Evolutionary conservation across 1,140 invertebrate genomes (phyloP).

Genomic region (Hyposmocoma kahamanoa): DNA sequence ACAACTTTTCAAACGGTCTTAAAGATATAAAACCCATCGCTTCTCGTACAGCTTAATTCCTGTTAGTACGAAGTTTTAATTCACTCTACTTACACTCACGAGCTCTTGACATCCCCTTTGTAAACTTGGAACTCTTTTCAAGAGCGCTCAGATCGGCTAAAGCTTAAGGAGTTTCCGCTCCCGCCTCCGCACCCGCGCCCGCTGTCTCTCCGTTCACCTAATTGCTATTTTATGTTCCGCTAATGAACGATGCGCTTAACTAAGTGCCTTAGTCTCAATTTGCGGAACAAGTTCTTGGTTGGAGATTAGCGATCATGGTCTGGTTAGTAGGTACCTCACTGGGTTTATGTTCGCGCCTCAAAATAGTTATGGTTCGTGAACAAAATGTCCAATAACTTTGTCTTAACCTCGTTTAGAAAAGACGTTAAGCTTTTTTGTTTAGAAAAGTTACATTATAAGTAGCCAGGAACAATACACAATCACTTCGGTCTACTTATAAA

Average conservation of each 20-base stretch:
- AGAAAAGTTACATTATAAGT: no score
- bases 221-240: slow-evolving; percentile 56
- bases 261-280: slow-evolving; percentile 31
- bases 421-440: no score
- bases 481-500: no score
- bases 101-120: slow-evolving; percentile 29
- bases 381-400: no score
- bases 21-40: background rate
- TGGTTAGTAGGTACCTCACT: no score
- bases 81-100: slow-evolving; percentile 43
- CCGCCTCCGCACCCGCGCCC: background rate
- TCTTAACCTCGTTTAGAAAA: no score
- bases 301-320: background rate
- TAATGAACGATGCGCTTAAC: slow-evolving; percentile 43
- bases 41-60: slow-evolving; percentile 52
- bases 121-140: slow-evolving; percentile 36
- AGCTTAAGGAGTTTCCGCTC: slow-evolving; percentile 14
- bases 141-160: slow-evolving; percentile 43
- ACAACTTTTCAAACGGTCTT: no score
- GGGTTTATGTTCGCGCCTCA: no score
- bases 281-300: slow-evolving; percentile 26
- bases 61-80: slow-evolving; percentile 76
- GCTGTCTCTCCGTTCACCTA: slow-evolving; percentile 28
- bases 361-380: no score
- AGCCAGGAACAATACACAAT: no score